Conservation (phyloP, 2,797 vertebrate genomes). For the Acanthurus leucopareius region DNA sequence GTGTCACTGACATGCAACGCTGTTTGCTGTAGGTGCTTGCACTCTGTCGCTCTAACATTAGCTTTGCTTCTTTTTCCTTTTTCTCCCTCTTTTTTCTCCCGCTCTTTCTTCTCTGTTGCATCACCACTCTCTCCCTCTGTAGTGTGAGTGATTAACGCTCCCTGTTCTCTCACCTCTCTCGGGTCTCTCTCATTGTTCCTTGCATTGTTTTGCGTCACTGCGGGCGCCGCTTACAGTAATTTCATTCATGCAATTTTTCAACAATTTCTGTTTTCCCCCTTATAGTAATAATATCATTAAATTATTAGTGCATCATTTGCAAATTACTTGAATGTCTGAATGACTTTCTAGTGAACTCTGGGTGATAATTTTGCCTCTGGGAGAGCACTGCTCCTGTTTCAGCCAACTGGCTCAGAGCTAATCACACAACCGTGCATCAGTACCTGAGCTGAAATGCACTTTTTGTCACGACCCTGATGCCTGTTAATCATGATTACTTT, state of each 20-base stretch:
- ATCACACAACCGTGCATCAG: constrained; percentile 13
- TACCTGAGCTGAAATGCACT: constrained; percentile 9
- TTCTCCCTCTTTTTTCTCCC: constrained; percentile 1
- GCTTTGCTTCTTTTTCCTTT: constrained; percentile 36
- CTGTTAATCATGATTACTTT: constrained; percentile 8
- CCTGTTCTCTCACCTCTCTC: constrained; percentile 46
- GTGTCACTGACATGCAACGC: constrained; percentile 38
- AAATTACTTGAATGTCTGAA: constrained; percentile 18
- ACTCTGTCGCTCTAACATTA: constrained; percentile 16
- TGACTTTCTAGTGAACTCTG: constrained; percentile 37
- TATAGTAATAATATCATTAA: constrained; percentile 5
- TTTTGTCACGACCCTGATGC: not conserved
- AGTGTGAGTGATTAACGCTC: constrained; percentile 61
- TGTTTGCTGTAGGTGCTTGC: constrained; percentile 35
- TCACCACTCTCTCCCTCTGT: constrained; percentile 71
- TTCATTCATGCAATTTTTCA: constrained; percentile 34
- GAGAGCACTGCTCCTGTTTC: not conserved
- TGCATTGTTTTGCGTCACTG: constrained; percentile 81
- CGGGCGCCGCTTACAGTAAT: constrained; percentile 24
- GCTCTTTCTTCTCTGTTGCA: constrained; percentile 82
- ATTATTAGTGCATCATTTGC: not conserved
- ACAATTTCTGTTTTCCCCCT: constrained; percentile 2
- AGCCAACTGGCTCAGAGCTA: not conserved
- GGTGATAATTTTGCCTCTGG: not conserved
- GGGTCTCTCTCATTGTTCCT: constrained; percentile 64